phyloP scores from a whole-genome alignment of 1,140 invertebrate genomes.

The Anastrepha ludens region DNA sequence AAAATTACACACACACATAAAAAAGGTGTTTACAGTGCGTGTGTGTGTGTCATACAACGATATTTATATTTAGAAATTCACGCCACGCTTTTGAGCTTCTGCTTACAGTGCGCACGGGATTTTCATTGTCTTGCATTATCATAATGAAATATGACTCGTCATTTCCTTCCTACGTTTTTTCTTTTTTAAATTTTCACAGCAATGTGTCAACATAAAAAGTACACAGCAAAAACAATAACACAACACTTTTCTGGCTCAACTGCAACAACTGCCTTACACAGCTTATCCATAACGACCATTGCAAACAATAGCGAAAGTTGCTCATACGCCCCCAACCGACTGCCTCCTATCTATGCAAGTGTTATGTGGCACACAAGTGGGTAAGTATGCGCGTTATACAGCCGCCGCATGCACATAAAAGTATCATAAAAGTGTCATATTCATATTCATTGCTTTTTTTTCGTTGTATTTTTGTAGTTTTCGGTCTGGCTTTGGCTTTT shows the following conservation, averaged over 20 bases:
- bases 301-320: slow-evolving; percentile 42
- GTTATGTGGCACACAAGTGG: neutral
- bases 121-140: slow-evolving; percentile 33
- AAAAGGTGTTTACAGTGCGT: too few relatives aligned
- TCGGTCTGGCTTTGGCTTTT: neutral
- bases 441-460: slow-evolving; percentile 21
- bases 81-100: neutral
- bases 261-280: neutral
- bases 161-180: neutral
- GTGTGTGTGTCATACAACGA: too few relatives aligned
- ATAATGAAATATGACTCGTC: slow-evolving; percentile 35
- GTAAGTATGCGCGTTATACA: too few relatives aligned
- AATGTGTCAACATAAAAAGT: slow-evolving; percentile 14
- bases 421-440: slow-evolving; percentile 38
- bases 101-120: neutral
- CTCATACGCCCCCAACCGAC: neutral
- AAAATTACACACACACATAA: neutral
- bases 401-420: neutral
- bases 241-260: slow-evolving; percentile 3
- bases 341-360: neutral
- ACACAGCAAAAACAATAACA: neutral
- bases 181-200: neutral
- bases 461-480: slow-evolving; percentile 5
- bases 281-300: slow-evolving; percentile 26
- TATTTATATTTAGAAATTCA: slow-evolving; percentile 24